Conservation (phyloP, 2,888 invertebrate species). For the Colletes collaris region DNA sequence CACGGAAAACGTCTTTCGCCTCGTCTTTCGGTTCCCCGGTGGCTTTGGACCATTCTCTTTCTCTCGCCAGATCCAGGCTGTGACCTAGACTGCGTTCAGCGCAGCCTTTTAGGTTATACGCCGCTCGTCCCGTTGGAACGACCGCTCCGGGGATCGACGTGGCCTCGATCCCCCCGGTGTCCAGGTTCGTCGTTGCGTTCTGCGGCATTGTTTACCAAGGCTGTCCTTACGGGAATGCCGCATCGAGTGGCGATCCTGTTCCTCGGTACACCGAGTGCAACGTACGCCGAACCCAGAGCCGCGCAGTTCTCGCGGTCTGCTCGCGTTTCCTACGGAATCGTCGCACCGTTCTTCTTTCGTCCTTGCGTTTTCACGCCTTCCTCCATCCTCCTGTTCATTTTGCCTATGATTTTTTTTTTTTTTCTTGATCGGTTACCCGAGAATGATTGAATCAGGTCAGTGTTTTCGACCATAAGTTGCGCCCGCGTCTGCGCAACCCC, state of each 20-base stretch:
- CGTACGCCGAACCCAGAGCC: neutral
- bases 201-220: conserved; percentile 33
- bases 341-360: too few relatives aligned
- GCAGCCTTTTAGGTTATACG: conserved; percentile 34
- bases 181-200: neutral
- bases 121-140: neutral
- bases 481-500: conserved; percentile 75
- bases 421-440: conserved; percentile 53
- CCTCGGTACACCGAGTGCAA: neutral
- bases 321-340: too few relatives aligned
- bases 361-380: neutral
- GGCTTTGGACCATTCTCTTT: too few relatives aligned
- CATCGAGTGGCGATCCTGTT: too few relatives aligned
- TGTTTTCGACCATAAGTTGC: conserved; percentile 82
- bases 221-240: neutral
- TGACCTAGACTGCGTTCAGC: too few relatives aligned
- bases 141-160: neutral
- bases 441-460: conserved; percentile 82
- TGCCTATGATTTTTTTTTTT: neutral
- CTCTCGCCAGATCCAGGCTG: too few relatives aligned
- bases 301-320: neutral
- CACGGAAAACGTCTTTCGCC: too few relatives aligned
- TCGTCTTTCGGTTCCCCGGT: too few relatives aligned
- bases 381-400: neutral
- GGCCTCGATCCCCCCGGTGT: neutral